Percentiles rank a stretch among this genome's conserved stretches.
Evolutionary conservation across 2,797 vertebrate genomes (phyloP).

Genomic region (Malacoraja senta): DNA sequence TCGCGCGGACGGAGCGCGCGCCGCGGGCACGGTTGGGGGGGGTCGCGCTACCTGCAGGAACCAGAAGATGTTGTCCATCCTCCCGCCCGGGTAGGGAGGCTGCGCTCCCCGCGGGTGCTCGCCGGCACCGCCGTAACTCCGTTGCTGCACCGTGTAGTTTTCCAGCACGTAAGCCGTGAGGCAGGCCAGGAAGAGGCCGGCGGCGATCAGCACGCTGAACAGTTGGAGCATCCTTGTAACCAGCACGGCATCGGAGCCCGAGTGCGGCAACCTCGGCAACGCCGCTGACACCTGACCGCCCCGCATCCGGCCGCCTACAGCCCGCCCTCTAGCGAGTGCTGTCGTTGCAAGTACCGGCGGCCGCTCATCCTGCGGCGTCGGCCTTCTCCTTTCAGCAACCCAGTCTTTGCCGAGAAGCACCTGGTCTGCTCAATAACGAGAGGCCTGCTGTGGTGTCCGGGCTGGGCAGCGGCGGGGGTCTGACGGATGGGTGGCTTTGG

Average conservation of each 20-base stretch:
- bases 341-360: too few relatives aligned
- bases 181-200: slow-evolving; percentile 62
- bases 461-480: neutral
- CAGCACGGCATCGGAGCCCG: neutral
- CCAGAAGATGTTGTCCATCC: slow-evolving; percentile 73
- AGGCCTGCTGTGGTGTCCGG: too few relatives aligned
- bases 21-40: too few relatives aligned
- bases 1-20: too few relatives aligned
- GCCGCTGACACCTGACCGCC: neutral
- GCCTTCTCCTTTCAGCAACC: too few relatives aligned
- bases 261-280: neutral
- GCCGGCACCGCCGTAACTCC: neutral
- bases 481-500: neutral
- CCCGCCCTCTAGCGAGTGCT: neutral
- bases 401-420: too few relatives aligned
- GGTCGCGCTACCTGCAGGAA: slow-evolving; percentile 72
- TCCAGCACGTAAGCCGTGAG: slow-evolving; percentile 67
- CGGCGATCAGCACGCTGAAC: slow-evolving; percentile 58
- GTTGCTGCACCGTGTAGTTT: slow-evolving; percentile 56
- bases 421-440: too few relatives aligned
- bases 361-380: too few relatives aligned
- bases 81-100: slow-evolving; percentile 55
- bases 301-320: neutral
- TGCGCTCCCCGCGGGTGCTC: neutral
- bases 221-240: slow-evolving; percentile 61